Base-by-base conservation (phyloP, 2,888 invertebrate genomes). In the Sinopyrophorus schimmeli region DNA sequence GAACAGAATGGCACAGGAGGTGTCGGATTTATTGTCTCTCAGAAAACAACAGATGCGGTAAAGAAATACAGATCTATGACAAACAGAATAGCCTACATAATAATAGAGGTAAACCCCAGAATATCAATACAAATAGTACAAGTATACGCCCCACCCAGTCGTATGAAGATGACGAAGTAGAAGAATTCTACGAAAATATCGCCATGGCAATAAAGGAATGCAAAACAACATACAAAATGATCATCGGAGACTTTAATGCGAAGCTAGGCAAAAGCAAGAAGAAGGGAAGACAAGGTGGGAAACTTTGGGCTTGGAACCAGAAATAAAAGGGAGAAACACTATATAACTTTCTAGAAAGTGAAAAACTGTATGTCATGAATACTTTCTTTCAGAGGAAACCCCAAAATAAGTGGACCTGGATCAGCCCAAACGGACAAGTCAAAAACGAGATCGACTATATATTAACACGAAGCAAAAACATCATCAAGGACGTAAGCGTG, bases 401-500 rank as follows among this genome's bases (percentile, higher is more conserved):
- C 24, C 24, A 24, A 7, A 24, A 24, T 10, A 24, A 24, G 24
- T 61, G 59, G 60, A 62, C 63, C 2, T 59, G 59, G 59, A 23
- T 23, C 5, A 54, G 55, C 7, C 57, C 56, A 2, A 35, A 55
- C 10, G 38, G 24, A 24, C 24, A 24, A 24, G 3, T 24, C 24
- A 55, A 57, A 47, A 59, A 61, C 11, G 49, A 60, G 48, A 58
- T 59, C 5, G 60, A 61, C 12, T 59, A 47, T 14, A 51, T 58
- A 5, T 3, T 24, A 5, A 5, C 24, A 3, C 3, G 12, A 5
- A 28, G 6, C 28, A 14, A 28, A 10, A 15, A 28, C 12, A 28
- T 14, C 12, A 28, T 28, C 12, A 28, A 28, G 14, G 28, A 28
- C 9, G 28, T 14, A 28, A 28, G 14, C 15, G 28, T 14, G 6